A percentile compares a stretch with the other conserved stretches of the same genome.
phyloP scores from a whole-genome alignment of 2,113 vertebrate genomes.

The Etheostoma spectabile region DNA sequence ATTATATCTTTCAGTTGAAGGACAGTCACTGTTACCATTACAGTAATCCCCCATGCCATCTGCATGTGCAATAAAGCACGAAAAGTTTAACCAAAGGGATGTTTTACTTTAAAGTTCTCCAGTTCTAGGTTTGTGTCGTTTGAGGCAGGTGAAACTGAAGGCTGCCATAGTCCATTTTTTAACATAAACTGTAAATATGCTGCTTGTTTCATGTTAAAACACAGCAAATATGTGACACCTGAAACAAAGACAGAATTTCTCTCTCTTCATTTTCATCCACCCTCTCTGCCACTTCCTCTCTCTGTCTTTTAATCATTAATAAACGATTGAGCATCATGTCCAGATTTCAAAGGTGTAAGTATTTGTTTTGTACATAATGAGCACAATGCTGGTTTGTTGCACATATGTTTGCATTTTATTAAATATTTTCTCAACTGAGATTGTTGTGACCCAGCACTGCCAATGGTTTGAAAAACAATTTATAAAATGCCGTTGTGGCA shows the following conservation, averaged over 20 bases:
- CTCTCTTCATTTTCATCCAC: conserved; percentile 13
- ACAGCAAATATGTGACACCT: conserved; percentile 42
- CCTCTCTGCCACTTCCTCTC: conserved; percentile 5
- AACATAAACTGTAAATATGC: conserved; percentile 68
- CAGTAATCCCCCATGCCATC: conserved; percentile 41
- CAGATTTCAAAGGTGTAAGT: conserved; percentile 41
- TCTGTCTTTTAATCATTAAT: conserved; percentile 39
- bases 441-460: background rate
- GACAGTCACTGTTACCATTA: conserved; percentile 44
- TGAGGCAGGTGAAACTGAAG: conserved; percentile 19
- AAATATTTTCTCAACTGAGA: background rate
- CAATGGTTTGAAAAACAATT: background rate
- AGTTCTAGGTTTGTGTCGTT: conserved; percentile 13
- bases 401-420: background rate
- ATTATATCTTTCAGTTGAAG: conserved; percentile 44
- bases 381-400: conserved; percentile 6
- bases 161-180: conserved; percentile 42
- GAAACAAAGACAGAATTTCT: conserved; percentile 18
- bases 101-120: conserved; percentile 29
- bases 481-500: background rate
- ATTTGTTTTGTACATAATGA: conserved; percentile 43
- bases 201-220: conserved; percentile 72
- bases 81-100: conserved; percentile 31
- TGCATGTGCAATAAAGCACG: conserved; percentile 47
- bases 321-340: conserved; percentile 29